Percentiles rank a stretch among this genome's conserved stretches.
Conservation (phyloP, 2,113 vertebrate genomes). For the Odontophorus gujanensis region DNA sequence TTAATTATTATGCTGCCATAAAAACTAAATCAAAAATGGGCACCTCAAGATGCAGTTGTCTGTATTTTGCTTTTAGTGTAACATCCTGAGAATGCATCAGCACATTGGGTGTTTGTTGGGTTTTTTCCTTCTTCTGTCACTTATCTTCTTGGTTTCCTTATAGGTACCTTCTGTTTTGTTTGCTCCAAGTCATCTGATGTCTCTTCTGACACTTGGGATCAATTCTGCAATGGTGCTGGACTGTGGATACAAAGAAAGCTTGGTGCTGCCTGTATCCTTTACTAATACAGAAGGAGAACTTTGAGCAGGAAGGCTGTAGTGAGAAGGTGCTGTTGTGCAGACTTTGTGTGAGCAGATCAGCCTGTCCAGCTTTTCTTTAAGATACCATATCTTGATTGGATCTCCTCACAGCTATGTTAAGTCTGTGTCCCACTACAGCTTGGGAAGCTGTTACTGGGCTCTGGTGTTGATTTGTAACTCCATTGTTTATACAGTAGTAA, state of each 20-base stretch:
- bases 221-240: slow-evolving; percentile 97
- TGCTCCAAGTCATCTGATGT: slow-evolving; percentile 96
- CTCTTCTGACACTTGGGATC: slow-evolving; percentile 93
- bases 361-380: not conserved
- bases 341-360: too few relatives aligned
- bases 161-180: slow-evolving; percentile 97
- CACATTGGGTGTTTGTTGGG: not conserved
- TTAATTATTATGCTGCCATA: not conserved
- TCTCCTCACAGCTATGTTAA: not conserved
- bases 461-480: not conserved
- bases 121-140: not conserved
- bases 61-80: not conserved
- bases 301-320: fast-evolving
- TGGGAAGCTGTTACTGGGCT: not conserved
- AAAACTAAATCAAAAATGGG: not conserved
- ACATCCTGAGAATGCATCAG: not conserved
- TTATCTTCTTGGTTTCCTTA: not conserved
- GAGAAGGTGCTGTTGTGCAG: not conserved
- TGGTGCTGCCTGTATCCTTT: slow-evolving; percentile 96
- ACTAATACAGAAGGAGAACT: not conserved
- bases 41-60: not conserved
- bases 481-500: not conserved
- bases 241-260: slow-evolving; percentile 93
- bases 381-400: not conserved
- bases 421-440: not conserved